Conservation (phyloP, 2,888 invertebrate genomes). For the Gymnosoma rotundatum region DNA sequence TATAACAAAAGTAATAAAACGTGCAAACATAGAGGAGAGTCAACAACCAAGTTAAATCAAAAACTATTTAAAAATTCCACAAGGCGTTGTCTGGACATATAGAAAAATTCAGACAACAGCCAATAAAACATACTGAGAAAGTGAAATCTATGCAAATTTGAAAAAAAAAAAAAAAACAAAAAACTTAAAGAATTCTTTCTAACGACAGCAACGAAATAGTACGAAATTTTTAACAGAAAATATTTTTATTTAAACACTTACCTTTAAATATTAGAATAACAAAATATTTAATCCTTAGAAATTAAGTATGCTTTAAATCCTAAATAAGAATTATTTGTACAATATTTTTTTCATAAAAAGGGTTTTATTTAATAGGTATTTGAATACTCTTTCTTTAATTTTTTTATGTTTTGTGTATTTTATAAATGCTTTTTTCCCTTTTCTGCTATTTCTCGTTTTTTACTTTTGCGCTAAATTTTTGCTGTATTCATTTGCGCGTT, state of each 20-base stretch:
- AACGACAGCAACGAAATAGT: background rate
- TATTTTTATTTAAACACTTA: background rate
- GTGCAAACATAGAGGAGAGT: conserved; percentile 1
- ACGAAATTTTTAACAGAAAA: background rate
- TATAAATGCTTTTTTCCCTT: conserved; percentile 53
- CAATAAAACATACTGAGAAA: conserved; percentile 53
- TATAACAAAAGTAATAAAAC: conserved; percentile 8
- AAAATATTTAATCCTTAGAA: conserved; percentile 30
- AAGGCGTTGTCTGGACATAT: conserved; percentile 67
- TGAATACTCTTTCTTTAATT: conserved; percentile 1
- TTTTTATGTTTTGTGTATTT: conserved; percentile 31
- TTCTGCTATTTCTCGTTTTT: conserved; percentile 32
- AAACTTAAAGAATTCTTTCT: background rate
- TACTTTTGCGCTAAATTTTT: conserved; percentile 24
- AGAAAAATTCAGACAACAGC: conserved; percentile 7
- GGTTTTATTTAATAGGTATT: background rate
- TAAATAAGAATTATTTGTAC: background rate
- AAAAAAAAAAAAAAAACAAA: background rate
- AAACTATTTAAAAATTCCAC: conserved; percentile 53
- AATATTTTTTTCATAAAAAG: background rate
- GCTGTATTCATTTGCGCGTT: conserved; percentile 60
- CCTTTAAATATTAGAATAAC: conserved; percentile 40
- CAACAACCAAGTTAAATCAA: conserved; percentile 18
- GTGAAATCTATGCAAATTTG: conserved; percentile 60
- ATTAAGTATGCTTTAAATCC: background rate